phyloP scores from a whole-genome alignment of 2,113 vertebrate genomes.

The Spizaetus ornatus region DNA sequence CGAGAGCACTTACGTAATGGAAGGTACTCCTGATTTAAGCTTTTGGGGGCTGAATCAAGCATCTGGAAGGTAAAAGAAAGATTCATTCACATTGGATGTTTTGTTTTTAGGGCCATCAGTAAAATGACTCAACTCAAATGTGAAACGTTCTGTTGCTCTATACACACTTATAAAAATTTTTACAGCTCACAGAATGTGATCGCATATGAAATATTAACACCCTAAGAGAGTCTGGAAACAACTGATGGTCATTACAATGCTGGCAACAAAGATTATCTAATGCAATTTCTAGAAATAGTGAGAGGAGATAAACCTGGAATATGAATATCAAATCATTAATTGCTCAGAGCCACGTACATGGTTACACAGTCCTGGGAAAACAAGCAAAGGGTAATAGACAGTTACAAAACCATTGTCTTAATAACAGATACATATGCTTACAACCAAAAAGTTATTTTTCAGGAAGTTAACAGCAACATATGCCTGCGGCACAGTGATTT shows the following conservation, averaged over 20 bases:
- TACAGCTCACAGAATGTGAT: not conserved
- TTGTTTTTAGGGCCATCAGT: not conserved
- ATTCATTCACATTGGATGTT: not conserved
- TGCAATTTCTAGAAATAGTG: not conserved
- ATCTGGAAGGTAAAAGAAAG: not conserved
- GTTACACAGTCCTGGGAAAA: not conserved
- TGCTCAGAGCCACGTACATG: not conserved
- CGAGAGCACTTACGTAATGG: not conserved
- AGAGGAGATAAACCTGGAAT: not conserved
- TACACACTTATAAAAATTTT: not conserved
- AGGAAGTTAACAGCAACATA: not conserved
- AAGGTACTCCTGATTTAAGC: not conserved
- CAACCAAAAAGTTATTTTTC: not conserved
- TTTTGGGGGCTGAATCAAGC: not conserved
- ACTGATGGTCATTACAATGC: not conserved
- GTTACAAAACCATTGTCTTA: not conserved
- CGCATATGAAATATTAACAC: slow-evolving; percentile 9
- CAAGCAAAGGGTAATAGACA: not conserved
- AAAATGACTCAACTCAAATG: not conserved
- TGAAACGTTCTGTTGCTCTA: not conserved
- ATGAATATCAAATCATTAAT: not conserved
- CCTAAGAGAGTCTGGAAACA: not conserved
- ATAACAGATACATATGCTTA: not conserved
- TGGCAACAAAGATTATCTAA: not conserved
- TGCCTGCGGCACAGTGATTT: not conserved